Evolutionary conservation across 2,888 invertebrate species (phyloP), one percentile per base, ranked within the genome.

Genomic region (Stenotaenia linearis): DNA sequence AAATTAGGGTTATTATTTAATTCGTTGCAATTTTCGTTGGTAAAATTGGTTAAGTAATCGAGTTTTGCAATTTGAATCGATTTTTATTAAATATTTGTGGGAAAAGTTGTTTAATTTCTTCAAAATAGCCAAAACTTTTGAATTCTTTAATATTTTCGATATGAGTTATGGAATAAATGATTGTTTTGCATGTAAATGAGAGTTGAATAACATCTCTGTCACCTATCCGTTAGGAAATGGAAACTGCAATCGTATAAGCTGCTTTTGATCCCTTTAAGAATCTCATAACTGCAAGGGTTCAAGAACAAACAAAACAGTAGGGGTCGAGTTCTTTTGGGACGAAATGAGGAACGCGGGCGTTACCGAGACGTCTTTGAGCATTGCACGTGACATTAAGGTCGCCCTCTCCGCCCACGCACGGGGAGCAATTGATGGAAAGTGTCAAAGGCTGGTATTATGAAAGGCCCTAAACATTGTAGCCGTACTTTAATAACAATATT

Each of bases 231-330:
- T n/a, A 56, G 56, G 56, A 56, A 56, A 56, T 56, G 56, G 56
- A 56, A 56, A 56, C 56, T 56, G 56, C 56, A 56, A 56, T 56
- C 56, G 56, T 56, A 56, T 56, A 56, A 56, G 56, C 56, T 23
- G 9, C 21, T n/a, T 18, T 18, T 56, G 56, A 56, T 56, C 56
- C 56, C 56, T 56, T 40, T 56, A 56, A 56, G 56, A 56, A 56
- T 56, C 56, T 56, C 56, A 56, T 56, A 56, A 56, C 56, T 56
- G 56, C 23, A 23, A 56, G 56, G 21, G 56, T 56, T 56, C 56
- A 56, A 56, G 56, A 56, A 56, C 56, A 56, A 56, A 56, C 56
- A 56, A 56, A 56, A 56, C 56, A 56, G 56, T 23, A 56, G 56
- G 56, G 56, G 56, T 56, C 56, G 56, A 56, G 23, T 56, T 56